These are phyloP conservation scores for Sterna hirundo DNA, from an alignment of 2,113 vertebrate genomes.

Conservation along the genomic window DNA sequence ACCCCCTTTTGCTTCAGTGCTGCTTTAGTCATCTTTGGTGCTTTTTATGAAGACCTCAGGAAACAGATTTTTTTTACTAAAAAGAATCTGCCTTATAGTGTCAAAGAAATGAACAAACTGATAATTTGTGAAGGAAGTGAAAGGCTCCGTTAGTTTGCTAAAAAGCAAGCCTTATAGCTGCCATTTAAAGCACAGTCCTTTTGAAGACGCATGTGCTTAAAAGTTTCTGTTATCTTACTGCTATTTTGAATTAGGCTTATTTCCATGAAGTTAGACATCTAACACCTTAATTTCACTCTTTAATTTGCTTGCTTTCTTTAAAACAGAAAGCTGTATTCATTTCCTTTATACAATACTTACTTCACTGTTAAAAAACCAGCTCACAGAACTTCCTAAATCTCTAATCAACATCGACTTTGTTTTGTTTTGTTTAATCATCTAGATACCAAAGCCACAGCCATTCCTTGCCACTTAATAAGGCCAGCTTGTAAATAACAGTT, in stretches of 20 bases:
- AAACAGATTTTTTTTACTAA: not conserved
- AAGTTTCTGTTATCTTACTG: not conserved
- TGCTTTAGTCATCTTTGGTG: not conserved
- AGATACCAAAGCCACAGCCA: not conserved
- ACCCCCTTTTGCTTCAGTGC: fast-evolving
- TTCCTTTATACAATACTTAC: not conserved
- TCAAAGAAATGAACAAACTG: not conserved
- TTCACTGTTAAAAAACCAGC: not conserved
- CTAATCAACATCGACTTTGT: not conserved
- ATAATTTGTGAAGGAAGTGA: not conserved
- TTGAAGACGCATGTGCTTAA: not conserved
- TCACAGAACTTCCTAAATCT: not conserved
- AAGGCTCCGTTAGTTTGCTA: not conserved
- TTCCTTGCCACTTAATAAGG: slow-evolving; percentile 2
- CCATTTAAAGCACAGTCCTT: not conserved
- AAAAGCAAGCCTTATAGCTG: not conserved
- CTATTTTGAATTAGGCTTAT: not conserved
- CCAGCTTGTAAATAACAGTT: slow-evolving; percentile 1
- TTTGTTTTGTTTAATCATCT: slow-evolving; percentile 24
- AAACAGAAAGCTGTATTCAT: not conserved
- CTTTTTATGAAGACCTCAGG: not conserved
- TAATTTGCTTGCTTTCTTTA: not conserved
- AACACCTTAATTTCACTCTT: not conserved
- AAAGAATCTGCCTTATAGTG: not conserved
- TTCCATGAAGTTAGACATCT: not conserved